A percentile compares a stretch with the other conserved stretches of the same genome.
Conservation (phyloP, 2,113 vertebrate species). For the Narcine bancroftii region DNA sequence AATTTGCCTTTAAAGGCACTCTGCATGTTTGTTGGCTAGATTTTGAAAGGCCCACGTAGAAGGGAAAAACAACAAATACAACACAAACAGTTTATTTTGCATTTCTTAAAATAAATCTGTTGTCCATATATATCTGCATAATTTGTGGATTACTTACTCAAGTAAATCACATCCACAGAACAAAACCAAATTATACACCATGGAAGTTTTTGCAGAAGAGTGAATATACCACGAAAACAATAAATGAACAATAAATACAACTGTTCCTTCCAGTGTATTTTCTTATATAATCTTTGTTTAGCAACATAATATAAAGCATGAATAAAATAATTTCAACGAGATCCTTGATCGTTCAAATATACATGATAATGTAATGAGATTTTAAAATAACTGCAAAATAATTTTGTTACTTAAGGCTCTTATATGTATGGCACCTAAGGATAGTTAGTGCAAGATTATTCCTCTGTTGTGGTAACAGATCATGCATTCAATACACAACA, state of each 20-base stretch:
- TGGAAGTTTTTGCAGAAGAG: background rate
- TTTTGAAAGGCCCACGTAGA: constrained; percentile 17
- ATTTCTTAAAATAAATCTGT: constrained; percentile 30
- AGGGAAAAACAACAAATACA: constrained; percentile 30
- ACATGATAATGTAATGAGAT: background rate
- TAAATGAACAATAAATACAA: constrained; percentile 6
- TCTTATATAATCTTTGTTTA: background rate
- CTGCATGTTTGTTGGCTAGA: constrained; percentile 35
- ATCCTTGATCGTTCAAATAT: background rate
- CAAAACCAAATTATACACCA: background rate
- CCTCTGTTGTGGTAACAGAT: constrained; percentile 27
- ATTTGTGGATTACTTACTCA: constrained; percentile 11
- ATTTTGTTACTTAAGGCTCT: constrained; percentile 37
- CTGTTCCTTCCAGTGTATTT: background rate
- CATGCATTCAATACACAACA: constrained; percentile 32
- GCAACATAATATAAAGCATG: constrained; percentile 12
- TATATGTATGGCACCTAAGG: constrained; percentile 35
- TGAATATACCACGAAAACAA: background rate
- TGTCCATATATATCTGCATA: constrained; percentile 29
- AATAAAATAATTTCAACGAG: constrained; percentile 8
- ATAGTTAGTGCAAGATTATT: constrained; percentile 34
- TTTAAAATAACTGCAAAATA: constrained; percentile 29
- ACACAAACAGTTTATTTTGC: constrained; percentile 25
- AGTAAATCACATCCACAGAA: background rate
- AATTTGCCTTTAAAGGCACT: constrained; percentile 37